Percentiles rank a stretch among this genome's conserved stretches.
phyloP scores from a whole-genome alignment of 2,888 invertebrate genomes.

The Nephrotoma guestfalica region DNA sequence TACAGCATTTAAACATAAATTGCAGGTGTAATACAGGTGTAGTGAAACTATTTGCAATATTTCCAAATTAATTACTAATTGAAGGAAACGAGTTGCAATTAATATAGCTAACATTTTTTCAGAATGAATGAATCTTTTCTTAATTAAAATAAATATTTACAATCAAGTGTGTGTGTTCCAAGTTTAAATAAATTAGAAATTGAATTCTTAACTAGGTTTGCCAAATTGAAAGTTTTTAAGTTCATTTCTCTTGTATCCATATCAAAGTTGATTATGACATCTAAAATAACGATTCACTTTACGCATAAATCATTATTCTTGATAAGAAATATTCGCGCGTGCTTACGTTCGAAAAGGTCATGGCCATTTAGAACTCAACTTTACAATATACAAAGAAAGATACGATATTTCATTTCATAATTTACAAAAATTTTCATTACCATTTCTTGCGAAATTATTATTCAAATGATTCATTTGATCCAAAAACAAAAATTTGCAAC shows the following conservation, averaged over 20 bases:
- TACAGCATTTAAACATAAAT: too few relatives aligned
- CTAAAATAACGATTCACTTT: neutral
- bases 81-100: too few relatives aligned
- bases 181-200: too few relatives aligned
- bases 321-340: neutral
- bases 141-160: too few relatives aligned
- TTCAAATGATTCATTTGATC: neutral
- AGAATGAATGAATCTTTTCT: too few relatives aligned
- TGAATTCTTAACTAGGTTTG: too few relatives aligned
- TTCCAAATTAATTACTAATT: too few relatives aligned
- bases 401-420: neutral
- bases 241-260: neutral
- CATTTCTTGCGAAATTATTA: neutral
- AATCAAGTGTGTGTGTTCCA: too few relatives aligned
- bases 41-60: too few relatives aligned
- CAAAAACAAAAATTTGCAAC: neutral
- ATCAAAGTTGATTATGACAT: neutral
- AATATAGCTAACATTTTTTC: too few relatives aligned
- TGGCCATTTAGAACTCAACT: neutral
- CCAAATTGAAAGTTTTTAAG: too few relatives aligned
- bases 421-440: neutral
- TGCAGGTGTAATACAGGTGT: too few relatives aligned
- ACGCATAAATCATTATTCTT: neutral
- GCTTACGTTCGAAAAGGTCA: neutral
- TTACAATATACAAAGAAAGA: neutral